phyloP scores from a whole-genome alignment of 2,888 invertebrate species.

The Scelioninae gen. 2 region DNA sequence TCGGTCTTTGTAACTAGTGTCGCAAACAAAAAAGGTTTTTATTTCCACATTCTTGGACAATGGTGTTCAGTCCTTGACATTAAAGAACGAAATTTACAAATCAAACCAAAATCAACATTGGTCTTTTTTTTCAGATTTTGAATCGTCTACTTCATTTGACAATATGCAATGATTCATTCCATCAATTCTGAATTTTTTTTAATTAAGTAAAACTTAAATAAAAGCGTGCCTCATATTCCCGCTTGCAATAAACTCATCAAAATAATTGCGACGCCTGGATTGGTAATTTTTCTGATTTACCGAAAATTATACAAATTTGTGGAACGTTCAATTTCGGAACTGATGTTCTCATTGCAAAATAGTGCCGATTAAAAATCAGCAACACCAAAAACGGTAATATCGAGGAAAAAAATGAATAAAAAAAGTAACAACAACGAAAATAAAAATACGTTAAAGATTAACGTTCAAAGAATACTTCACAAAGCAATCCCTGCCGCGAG shows the following conservation, averaged over 20 bases:
- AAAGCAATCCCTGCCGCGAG: no score
- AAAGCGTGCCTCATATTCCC: no score
- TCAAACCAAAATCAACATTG: slow-evolving; percentile 9
- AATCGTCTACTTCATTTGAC: slow-evolving; percentile 16
- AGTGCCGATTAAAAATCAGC: neutral
- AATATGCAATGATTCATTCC: slow-evolving; percentile 30
- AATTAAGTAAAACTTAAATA: slow-evolving; percentile 45
- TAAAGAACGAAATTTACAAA: slow-evolving; percentile 23
- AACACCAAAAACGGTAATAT: no score
- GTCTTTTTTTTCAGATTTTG: slow-evolving; percentile 29
- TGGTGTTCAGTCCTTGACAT: slow-evolving; percentile 45
- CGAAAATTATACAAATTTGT: no score
- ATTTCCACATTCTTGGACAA: slow-evolving; percentile 16
- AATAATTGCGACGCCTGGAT: slow-evolving; percentile 1
- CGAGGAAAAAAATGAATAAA: no score
- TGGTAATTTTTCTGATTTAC: slow-evolving; percentile 20
- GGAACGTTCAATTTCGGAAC: slow-evolving; percentile 3
- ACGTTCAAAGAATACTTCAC: no score
- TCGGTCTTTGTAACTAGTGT: no score
- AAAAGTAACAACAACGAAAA: neutral
- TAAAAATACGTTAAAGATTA: neutral
- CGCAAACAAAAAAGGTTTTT: slow-evolving; percentile 25
- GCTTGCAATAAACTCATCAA: slow-evolving; percentile 5
- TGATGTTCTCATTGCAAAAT: neutral
- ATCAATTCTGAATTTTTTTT: slow-evolving; percentile 21